Evolutionary conservation across 2,797 vertebrate genomes (phyloP).

Genomic region (Acestrorhynchus altus): DNA sequence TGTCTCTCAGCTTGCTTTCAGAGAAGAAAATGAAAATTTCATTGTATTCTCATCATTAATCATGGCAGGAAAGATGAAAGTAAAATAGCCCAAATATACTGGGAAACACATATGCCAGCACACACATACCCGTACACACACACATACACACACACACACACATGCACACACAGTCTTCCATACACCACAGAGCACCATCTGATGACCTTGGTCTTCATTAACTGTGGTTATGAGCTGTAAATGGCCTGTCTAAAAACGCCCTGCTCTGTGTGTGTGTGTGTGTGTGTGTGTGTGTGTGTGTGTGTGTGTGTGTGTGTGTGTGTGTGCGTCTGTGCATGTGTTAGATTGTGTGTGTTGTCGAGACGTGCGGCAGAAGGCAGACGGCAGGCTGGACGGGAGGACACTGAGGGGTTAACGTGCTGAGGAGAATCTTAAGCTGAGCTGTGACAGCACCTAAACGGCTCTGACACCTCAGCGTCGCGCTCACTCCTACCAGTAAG

Average conservation of each 20-base stretch:
- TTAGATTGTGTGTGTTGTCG: neutral
- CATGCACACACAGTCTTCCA: neutral
- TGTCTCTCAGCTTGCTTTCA: conserved; percentile 19
- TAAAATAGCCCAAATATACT: conserved; percentile 2
- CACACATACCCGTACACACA: neutral
- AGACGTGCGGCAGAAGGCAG: conserved; percentile 47
- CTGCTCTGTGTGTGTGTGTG: conserved; percentile 35
- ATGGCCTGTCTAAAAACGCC: conserved; percentile 40
- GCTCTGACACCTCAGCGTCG: conserved; percentile 85
- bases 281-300: neutral
- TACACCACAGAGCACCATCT: conserved; percentile 41
- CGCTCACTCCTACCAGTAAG: conserved; percentile 88
- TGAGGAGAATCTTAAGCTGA: conserved; percentile 87
- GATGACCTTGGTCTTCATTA: conserved; percentile 53
- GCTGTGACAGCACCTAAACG: conserved; percentile 89
- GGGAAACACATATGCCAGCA: neutral
- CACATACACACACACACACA: neutral
- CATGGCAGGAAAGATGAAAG: neutral
- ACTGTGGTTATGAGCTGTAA: conserved; percentile 47
- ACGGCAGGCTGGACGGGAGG: conserved; percentile 45
- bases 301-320: neutral
- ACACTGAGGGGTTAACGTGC: conserved; percentile 82
- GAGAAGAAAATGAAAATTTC: conserved; percentile 17
- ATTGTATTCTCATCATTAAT: conserved; percentile 23
- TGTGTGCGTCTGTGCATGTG: neutral